Base-by-base conservation (phyloP, 1,140 invertebrate species). In the Sinonovacula constricta region DNA sequence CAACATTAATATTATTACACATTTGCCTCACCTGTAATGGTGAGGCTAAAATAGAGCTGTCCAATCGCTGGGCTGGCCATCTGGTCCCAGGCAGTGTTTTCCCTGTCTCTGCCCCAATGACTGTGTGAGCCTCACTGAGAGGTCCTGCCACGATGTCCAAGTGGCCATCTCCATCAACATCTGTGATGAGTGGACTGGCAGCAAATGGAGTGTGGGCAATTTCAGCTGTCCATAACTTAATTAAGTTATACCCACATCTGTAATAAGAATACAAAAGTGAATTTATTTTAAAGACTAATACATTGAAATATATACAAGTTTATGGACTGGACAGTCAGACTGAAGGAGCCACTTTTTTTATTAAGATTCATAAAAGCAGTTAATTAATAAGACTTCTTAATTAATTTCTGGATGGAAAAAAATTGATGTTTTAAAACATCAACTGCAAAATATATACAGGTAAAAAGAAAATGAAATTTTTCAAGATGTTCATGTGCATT, bases 11-110 rank as follows among this genome's bases (percentile, higher is more conserved):
- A n/a, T n/a, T n/a, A n/a, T n/a, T n/a, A n/a, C n/a, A n/a, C n/a
- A n/a, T n/a, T n/a, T n/a, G n/a, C n/a, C n/a, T n/a, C n/a, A 89
- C 88, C 84, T 88, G 88, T 31, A 90, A 54, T 31, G 88, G 87
- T 74, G 86, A 87, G 7, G 87, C 79, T 79, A 88, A 81, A 15
- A 89, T 79, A 14, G 88, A 87, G 28, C 72, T 86, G 30, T 88
- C 83, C 33, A 88, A 66, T 59, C 85, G 86, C 39, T 85, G 82
- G 39, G 83, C 80, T n/a, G 88, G 88, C 88, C 88, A 90, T 51
- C 81, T 70, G 18, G 82, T 74, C 14, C 81, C 59, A 10, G 66
- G 31, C 22, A 88, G 34, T 14, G 79, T 60, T 28, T 86, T 85
- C 5, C 88, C 88, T 33, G 72, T 87, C 24, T 88, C 76, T 15